These are phyloP conservation scores for Morpho helenor DNA, from an alignment of 2,888 invertebrate genomes.

Conservation along the genomic window DNA sequence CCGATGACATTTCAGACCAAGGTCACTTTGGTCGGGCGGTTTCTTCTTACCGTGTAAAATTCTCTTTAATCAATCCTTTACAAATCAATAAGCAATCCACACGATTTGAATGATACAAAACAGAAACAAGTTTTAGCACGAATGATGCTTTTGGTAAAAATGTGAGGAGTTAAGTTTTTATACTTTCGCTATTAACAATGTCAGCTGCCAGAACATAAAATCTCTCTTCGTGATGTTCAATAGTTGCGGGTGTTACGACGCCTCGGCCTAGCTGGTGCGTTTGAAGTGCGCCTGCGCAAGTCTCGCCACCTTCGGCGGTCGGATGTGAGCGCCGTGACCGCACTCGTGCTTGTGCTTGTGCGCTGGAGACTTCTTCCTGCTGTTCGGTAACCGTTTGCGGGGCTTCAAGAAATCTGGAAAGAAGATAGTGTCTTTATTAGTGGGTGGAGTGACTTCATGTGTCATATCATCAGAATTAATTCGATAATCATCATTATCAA, in stretches of 20 bases:
- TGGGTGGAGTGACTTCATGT: no score
- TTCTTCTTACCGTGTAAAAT: no score
- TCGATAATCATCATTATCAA: no score
- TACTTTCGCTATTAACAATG: no score
- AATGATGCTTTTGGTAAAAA: no score
- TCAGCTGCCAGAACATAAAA: constrained; percentile 3
- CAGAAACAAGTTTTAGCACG: no score
- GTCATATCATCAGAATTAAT: no score
- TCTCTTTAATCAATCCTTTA: no score
- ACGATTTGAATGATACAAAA: neutral
- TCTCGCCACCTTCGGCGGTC: constrained; percentile 70
- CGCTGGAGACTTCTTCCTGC: constrained; percentile 71
- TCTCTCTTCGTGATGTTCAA: constrained; percentile 15
- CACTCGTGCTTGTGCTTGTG: constrained; percentile 67
- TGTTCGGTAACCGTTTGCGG: constrained; percentile 78
- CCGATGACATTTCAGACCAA: no score
- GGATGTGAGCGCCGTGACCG: constrained; percentile 66
- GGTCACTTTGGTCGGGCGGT: no score
- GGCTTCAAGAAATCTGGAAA: constrained; percentile 84
- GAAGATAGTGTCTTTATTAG: constrained; percentile 27
- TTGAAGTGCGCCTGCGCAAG: constrained; percentile 64
- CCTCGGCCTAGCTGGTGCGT: constrained; percentile 61
- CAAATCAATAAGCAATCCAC: no score
- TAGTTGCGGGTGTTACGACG: constrained; percentile 22
- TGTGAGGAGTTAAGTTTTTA: no score